phyloP scores from a whole-genome alignment of 2,888 invertebrate species.

The Cantharis nigra region DNA sequence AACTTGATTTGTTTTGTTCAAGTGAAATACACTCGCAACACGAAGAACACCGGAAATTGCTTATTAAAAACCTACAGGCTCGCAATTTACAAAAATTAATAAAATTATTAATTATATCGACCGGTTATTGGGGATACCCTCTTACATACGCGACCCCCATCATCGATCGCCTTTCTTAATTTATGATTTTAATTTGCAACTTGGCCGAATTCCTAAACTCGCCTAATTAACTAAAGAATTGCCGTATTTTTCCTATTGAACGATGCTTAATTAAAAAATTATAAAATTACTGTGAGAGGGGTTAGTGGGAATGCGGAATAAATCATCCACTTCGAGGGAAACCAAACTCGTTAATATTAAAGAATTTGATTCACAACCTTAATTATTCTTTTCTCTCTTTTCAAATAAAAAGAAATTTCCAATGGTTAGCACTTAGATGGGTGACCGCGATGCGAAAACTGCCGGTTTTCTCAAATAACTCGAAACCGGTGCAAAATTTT shows the following conservation, averaged over 20 bases:
- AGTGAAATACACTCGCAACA: not conserved
- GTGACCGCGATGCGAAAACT: too few species aligned
- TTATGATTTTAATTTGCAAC: conserved; percentile 29
- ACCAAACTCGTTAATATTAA: not conserved
- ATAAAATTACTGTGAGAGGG: not conserved
- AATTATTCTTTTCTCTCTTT: not conserved
- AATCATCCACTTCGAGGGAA: not conserved
- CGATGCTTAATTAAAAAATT: not conserved
- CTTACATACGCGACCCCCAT: conserved; percentile 6
- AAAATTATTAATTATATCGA: conserved; percentile 2
- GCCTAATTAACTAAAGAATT: conserved; percentile 28
- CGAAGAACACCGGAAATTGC: not conserved
- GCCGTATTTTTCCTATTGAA: conserved; percentile 8
- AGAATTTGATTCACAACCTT: not conserved
- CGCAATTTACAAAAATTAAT: conserved; percentile 7
- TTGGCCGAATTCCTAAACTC: conserved; percentile 24
- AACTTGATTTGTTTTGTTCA: not conserved
- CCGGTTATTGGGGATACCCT: not conserved
- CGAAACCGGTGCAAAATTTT: too few species aligned
- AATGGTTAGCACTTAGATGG: too few species aligned
- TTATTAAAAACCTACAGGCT: not conserved
- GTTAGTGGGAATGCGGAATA: not conserved
- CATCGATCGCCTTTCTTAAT: conserved; percentile 23
- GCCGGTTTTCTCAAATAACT: too few species aligned
- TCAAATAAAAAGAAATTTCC: too few species aligned